phyloP scores from a whole-genome alignment of 1,140 invertebrate species.

The Lordiphosa stackelbergi region DNA sequence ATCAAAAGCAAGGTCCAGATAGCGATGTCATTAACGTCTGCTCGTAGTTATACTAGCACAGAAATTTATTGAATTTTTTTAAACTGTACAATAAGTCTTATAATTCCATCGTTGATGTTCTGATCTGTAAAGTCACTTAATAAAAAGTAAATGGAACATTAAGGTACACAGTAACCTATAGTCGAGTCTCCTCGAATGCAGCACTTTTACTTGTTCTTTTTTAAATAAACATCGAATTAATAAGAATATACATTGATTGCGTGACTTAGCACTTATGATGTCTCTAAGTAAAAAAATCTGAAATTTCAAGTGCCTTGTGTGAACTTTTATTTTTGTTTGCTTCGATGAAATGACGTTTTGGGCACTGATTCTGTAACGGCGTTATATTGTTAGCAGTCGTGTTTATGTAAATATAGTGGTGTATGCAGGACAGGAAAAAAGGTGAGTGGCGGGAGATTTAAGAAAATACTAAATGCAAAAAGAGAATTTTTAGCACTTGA shows the following conservation, averaged over 20 bases:
- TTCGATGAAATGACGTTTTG: slow-evolving; percentile 11
- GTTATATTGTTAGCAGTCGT: neutral
- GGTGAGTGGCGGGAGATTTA: too few species aligned
- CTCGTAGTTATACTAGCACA: too few species aligned
- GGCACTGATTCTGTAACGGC: slow-evolving; percentile 1
- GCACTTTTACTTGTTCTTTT: slow-evolving; percentile 8
- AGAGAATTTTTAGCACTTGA: too few species aligned
- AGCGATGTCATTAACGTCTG: too few species aligned
- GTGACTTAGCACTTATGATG: slow-evolving; percentile 25
- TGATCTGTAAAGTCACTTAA: too few species aligned
- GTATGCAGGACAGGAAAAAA: too few species aligned
- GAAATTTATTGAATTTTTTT: too few species aligned
- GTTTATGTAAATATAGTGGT: neutral
- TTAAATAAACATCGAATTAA: slow-evolving; percentile 26
- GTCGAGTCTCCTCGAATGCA: slow-evolving; percentile 1
- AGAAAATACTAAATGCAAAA: too few species aligned
- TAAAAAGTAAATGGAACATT: too few species aligned
- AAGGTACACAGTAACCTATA: neutral
- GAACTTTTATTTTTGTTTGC: slow-evolving; percentile 16
- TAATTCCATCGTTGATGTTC: too few species aligned
- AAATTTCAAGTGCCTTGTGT: slow-evolving; percentile 15
- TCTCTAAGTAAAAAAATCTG: slow-evolving; percentile 20
- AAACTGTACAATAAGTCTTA: too few species aligned
- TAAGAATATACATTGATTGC: slow-evolving; percentile 35
- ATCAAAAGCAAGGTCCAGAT: too few species aligned